phyloP scores from a whole-genome alignment of 2,113 vertebrate species.

The Pollimyrus isidori region DNA sequence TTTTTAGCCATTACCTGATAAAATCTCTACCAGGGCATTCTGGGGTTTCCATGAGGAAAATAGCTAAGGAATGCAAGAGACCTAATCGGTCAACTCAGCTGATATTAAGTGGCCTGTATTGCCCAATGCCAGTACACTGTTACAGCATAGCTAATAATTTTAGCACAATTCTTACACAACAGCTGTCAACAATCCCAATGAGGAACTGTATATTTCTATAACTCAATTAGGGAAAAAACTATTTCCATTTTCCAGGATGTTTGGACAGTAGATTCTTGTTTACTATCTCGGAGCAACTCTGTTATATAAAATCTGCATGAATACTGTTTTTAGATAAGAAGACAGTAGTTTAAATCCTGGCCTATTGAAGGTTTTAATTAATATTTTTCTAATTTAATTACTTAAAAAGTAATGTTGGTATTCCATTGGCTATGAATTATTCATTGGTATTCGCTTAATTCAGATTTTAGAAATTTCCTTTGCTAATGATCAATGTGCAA shows the following conservation, averaged over 20 bases:
- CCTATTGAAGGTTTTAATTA: neutral
- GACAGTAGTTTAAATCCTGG: neutral
- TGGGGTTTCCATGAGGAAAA: neutral
- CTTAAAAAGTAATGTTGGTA: neutral
- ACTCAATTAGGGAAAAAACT: neutral
- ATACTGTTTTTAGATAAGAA: neutral
- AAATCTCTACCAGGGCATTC: neutral
- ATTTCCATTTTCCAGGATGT: neutral
- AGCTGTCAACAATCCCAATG: neutral
- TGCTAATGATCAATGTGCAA: neutral
- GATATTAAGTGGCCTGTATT: neutral
- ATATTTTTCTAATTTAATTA: neutral
- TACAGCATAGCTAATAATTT: neutral
- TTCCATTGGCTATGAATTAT: neutral
- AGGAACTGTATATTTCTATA: neutral
- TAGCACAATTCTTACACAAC: neutral
- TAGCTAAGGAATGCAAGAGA: neutral
- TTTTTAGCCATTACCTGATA: neutral
- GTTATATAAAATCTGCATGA: neutral
- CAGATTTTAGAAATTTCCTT: neutral
- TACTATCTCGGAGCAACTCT: neutral
- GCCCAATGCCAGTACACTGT: neutral
- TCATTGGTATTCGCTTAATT: neutral
- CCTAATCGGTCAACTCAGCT: neutral
- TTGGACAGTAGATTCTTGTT: neutral